phyloP scores from a whole-genome alignment of 2,797 vertebrate genomes.

The Sebastes melanostomus region DNA sequence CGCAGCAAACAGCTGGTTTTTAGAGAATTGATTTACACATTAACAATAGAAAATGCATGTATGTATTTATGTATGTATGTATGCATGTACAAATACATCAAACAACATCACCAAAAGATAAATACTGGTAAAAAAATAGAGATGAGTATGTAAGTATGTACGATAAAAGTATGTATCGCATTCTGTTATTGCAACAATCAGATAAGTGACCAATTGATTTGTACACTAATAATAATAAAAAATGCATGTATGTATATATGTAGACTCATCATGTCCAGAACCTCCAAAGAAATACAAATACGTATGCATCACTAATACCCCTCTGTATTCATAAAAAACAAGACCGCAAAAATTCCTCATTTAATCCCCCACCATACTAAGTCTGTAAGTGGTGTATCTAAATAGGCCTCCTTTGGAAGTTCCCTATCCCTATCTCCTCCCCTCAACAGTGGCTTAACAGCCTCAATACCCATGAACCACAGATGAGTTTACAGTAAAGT shows the following conservation, averaged over 20 bases:
- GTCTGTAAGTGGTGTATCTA: too few relatives aligned
- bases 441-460: background rate
- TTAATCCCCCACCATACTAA: background rate
- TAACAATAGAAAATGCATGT: background rate
- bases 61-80: background rate
- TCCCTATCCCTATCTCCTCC: background rate
- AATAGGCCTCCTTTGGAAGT: background rate
- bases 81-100: background rate
- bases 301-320: background rate
- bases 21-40: too few relatives aligned
- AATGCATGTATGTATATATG: background rate
- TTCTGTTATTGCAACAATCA: background rate
- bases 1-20: background rate
- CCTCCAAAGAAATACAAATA: background rate
- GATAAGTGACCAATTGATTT: background rate
- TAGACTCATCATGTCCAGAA: background rate
- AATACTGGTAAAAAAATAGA: too few relatives aligned
- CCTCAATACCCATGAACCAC: background rate
- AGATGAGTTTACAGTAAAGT: background rate
- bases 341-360: background rate
- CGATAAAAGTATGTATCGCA: background rate
- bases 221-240: rapidly evolving
- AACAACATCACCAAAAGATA: too few relatives aligned
- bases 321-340: background rate
- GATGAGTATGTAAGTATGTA: too few relatives aligned